These are phyloP conservation scores for Dendroctonus valens DNA, from an alignment of 1,140 invertebrate genomes.

Conservation along the genomic window DNA sequence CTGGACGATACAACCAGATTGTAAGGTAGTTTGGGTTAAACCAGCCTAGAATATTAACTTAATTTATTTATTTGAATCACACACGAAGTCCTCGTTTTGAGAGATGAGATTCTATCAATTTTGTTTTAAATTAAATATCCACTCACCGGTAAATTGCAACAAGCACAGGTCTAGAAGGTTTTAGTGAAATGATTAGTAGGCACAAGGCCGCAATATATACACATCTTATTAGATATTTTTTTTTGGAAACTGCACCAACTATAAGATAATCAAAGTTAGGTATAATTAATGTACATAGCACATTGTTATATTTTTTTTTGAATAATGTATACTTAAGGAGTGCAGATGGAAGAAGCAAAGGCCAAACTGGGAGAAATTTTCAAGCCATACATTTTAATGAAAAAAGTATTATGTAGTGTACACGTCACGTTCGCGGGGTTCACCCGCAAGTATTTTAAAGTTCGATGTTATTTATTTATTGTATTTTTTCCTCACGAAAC, in stretches of 20 bases:
- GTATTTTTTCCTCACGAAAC: constrained; percentile 8
- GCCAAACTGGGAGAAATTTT: not conserved
- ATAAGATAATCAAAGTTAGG: constrained; percentile 14
- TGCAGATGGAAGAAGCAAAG: not conserved
- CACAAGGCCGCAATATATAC: not conserved
- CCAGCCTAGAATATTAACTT: constrained; percentile 6
- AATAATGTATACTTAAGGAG: constrained; percentile 6
- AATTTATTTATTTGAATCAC: constrained; percentile 15
- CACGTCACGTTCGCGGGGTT: not conserved
- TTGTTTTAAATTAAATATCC: not conserved
- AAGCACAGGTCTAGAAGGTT: not conserved
- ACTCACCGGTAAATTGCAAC: not conserved
- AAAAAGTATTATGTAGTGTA: not conserved
- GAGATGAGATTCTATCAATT: not conserved
- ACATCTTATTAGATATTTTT: not conserved
- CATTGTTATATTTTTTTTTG: constrained; percentile 9
- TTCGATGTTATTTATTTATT: constrained; percentile 10
- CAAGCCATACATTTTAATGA: not conserved
- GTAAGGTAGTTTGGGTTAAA: constrained; percentile 8
- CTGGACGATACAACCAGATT: constrained; percentile 64
- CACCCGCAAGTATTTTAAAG: constrained; percentile 6
- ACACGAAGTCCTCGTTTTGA: too few relatives aligned
- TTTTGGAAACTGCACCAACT: constrained; percentile 10
- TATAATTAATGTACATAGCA: constrained; percentile 16
- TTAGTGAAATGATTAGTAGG: not conserved